Evolutionary conservation across 2,797 vertebrate genomes (phyloP), one percentile per base, ranked within the genome.

Genomic region (Aulostomus chinensis): DNA sequence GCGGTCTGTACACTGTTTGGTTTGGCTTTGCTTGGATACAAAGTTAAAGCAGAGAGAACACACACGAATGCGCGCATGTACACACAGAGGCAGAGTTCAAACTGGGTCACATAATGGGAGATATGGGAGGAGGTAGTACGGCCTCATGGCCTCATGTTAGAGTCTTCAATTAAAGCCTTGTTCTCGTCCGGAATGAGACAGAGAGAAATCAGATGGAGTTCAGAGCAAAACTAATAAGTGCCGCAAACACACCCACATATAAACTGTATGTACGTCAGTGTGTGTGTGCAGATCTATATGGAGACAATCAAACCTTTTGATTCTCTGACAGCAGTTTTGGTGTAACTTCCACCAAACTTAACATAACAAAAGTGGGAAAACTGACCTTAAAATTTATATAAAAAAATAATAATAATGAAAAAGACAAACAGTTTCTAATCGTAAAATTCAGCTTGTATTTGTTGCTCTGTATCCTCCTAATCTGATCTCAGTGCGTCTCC

Each of bases 41-140:
- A 65, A 38, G 14, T 20, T 26, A 56, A 51, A 69, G 59, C 28
- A 36, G 45, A 57, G 47, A 21, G 58, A 22, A 47, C 32, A 56
- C 36, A 64, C 58, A 16, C 24, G 7, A 4, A 22, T 7, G 7
- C 21, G 7, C 21, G 7, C 28, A 32, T 12, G 22, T 28, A 51
- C 32, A 59, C 58, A 58, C 48, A 60, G 28, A 50, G 55, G 68
- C 68, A 53, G 73, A 66, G 22, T 73, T 71, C 76, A 77, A 46
- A 73, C 25, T 8, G 58, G 76, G 75, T 85, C 78, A 85, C 76
- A 61, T 70, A 16, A 43, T 39, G 74, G 71, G 68, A 31, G 51
- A 55, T 57, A n/a, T 46, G 54, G 80, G 78, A 83, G 66, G 88
- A 89, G 84, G 88, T 90, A 88, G 88, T 76, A 68, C 46, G 58